These are phyloP conservation scores for Fukomys damarensis DNA, from an alignment of 2,113 vertebrate species.

Conservation along the genomic window DNA sequence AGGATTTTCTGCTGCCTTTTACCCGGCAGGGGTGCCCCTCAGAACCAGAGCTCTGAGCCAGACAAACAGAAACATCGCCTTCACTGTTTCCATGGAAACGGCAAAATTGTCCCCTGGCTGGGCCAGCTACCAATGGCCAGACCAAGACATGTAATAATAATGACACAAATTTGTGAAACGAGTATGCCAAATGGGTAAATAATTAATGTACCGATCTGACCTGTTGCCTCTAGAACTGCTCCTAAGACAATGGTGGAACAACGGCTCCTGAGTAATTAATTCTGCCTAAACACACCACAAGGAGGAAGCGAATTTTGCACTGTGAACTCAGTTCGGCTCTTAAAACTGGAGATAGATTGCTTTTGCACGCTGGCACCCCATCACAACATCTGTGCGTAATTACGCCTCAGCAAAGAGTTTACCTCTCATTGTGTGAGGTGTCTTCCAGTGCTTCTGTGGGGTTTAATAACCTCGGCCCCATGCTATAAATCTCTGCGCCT, in stretches of 20 bases:
- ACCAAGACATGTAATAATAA: conserved; percentile 84
- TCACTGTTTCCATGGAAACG: conserved; percentile 83
- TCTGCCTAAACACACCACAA: conserved; percentile 79
- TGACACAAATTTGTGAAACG: conserved; percentile 73
- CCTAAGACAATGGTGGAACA: conserved; percentile 74
- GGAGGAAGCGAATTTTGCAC: conserved; percentile 82
- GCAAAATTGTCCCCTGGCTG: conserved; percentile 75
- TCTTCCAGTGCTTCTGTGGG: conserved; percentile 43
- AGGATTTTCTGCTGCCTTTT: conserved; percentile 42
- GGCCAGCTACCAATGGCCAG: conserved; percentile 80
- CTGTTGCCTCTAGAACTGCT: conserved; percentile 72
- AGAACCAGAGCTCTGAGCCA: conserved; percentile 75
- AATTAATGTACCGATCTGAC: conserved; percentile 79
- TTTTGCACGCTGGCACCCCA: conserved; percentile 78
- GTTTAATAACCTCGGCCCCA: conserved; percentile 71
- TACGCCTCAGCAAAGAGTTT: conserved; percentile 81
- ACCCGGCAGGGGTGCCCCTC: conserved; percentile 16
- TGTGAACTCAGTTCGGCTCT: conserved; percentile 83
- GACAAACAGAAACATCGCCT: conserved; percentile 76
- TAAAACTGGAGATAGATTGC: conserved; percentile 86
- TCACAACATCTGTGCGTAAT: conserved; percentile 85
- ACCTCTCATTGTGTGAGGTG: conserved; percentile 67
- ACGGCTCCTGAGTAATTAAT: conserved; percentile 82
- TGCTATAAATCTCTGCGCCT: conserved; percentile 65
- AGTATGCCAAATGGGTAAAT: conserved; percentile 84